Percentiles rank a stretch among this genome's conserved stretches.
These are phyloP conservation scores for Thaleichthys pacificus DNA, from an alignment of 2,797 vertebrate genomes.

Conservation along the genomic window DNA sequence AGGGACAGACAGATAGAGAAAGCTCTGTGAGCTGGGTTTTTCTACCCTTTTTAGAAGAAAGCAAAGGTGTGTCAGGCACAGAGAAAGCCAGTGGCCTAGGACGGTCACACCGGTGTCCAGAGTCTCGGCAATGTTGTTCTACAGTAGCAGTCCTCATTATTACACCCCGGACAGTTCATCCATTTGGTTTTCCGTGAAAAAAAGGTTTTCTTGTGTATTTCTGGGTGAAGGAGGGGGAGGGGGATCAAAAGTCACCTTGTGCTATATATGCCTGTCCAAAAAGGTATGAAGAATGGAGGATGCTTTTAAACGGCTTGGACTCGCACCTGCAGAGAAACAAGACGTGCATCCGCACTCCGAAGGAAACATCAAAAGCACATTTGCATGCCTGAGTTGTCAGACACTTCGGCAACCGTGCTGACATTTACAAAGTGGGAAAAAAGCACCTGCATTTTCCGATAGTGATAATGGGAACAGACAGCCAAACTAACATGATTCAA, in stretches of 20 bases:
- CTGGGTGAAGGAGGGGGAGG: conserved; percentile 41
- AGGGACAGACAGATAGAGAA: conserved; percentile 24
- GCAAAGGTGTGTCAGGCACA: conserved; percentile 52
- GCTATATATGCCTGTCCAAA: conserved; percentile 70
- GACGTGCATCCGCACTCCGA: conserved; percentile 52
- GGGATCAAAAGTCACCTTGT: conserved; percentile 69
- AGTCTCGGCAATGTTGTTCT: background rate
- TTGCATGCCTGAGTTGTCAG: conserved; percentile 71
- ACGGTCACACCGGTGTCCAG: background rate
- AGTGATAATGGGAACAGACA: conserved; percentile 72
- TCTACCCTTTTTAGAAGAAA: too few relatives aligned
- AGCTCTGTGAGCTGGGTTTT: too few relatives aligned
- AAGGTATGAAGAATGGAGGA: conserved; percentile 53
- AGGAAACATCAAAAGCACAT: conserved; percentile 70
- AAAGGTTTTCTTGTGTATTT: conserved; percentile 54
- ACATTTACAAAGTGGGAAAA: conserved; percentile 73
- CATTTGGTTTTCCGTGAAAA: conserved; percentile 46
- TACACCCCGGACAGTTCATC: conserved; percentile 59
- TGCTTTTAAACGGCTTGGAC: conserved; percentile 63
- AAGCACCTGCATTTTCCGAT: conserved; percentile 64
- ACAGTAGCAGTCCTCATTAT: conserved; percentile 59
- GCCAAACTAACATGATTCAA: conserved; percentile 72
- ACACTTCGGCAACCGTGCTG: conserved; percentile 67
- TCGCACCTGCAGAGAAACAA: conserved; percentile 55
- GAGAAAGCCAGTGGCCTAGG: conserved; percentile 39